Evolutionary conservation across 2,797 vertebrate species (phyloP).

Genomic region (Masticophis lateralis): DNA sequence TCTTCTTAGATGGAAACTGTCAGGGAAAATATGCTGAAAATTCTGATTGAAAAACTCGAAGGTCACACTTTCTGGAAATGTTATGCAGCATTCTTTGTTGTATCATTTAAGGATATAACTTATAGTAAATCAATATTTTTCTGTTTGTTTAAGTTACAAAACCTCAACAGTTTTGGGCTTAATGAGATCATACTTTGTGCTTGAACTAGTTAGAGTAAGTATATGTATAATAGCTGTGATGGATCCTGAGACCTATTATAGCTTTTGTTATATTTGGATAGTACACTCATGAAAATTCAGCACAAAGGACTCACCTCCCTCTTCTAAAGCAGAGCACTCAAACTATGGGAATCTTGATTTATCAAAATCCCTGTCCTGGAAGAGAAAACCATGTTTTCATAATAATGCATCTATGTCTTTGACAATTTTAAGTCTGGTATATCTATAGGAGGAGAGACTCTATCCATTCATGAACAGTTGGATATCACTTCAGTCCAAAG

Average conservation of each 20-base stretch:
- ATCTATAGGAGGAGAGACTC: neutral
- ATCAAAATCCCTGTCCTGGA: neutral
- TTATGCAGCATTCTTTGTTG: neutral
- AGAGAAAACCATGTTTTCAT: neutral
- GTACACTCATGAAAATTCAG: neutral
- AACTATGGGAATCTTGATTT: neutral
- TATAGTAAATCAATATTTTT: neutral
- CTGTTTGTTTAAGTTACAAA: neutral
- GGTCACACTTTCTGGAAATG: neutral
- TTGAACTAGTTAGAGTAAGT: neutral
- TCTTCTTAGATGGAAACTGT: neutral
- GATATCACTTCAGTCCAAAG: neutral
- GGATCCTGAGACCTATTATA: neutral
- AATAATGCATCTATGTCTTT: neutral
- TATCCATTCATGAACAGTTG: neutral
- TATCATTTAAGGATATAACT: neutral
- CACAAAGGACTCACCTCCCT: too few relatives aligned
- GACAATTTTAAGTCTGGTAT: neutral
- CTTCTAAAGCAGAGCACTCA: neutral
- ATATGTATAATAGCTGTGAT: neutral
- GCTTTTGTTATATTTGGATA: neutral
- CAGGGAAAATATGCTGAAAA: neutral
- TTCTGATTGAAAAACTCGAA: constrained; percentile 24
- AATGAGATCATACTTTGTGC: neutral
- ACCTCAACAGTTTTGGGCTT: neutral